Conservation (phyloP, 2,797 vertebrate species). For the Furcifer pardalis region DNA sequence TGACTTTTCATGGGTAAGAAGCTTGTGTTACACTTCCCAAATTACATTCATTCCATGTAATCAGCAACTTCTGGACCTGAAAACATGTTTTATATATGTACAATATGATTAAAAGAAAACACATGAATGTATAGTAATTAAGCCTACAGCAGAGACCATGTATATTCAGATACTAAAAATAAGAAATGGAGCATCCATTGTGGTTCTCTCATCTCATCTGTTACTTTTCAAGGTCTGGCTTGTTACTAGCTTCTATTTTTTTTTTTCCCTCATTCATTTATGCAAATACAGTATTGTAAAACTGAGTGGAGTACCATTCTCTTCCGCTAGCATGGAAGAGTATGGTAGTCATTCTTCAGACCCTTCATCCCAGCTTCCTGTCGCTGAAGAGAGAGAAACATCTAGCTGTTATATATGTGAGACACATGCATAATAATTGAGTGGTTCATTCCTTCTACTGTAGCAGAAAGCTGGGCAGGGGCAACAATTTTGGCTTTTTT, state of each 20-base stretch:
- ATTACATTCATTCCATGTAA: neutral
- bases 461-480: neutral
- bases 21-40: neutral
- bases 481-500: neutral
- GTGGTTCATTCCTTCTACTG: no score
- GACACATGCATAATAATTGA: neutral
- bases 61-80: neutral
- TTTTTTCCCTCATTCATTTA: conserved; percentile 4
- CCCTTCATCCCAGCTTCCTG: neutral
- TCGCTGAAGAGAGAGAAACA: neutral
- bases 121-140: neutral
- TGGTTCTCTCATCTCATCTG: neutral
- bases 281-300: conserved; percentile 11
- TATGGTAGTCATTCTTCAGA: conserved; percentile 27
- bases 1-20: neutral
- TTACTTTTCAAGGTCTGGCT: neutral
- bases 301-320: no score
- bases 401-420: neutral
- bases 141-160: neutral
- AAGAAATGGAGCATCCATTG: neutral
- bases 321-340: neutral
- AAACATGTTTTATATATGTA: neutral
- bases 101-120: no score
- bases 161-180: neutral
- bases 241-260: neutral